These are phyloP conservation scores for Drosophila mercatorum DNA, from an alignment of 2,888 invertebrate species.

Conservation along the genomic window DNA sequence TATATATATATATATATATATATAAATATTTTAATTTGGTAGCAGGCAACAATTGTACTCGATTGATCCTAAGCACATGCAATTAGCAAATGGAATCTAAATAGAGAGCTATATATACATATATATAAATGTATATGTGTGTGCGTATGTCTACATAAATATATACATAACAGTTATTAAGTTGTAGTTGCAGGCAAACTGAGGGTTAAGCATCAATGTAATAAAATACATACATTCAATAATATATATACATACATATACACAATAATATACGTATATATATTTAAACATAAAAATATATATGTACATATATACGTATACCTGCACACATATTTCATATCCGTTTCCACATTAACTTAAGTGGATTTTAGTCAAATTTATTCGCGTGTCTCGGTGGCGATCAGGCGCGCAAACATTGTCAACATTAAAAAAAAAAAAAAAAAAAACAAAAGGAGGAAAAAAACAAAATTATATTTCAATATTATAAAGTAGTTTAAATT, in stretches of 20 bases:
- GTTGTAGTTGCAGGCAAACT: slow-evolving; percentile 61
- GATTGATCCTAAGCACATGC: slow-evolving; percentile 61
- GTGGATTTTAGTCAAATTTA: slow-evolving; percentile 81
- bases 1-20: slow-evolving; percentile 4
- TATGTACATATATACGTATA: slow-evolving; percentile 21
- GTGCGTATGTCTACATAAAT: slow-evolving; percentile 24
- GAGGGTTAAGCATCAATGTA: slow-evolving; percentile 49
- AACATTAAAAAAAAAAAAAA: slow-evolving; percentile 25
- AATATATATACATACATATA: slow-evolving; percentile 34
- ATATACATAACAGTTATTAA: slow-evolving; percentile 51
- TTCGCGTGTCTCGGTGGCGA: slow-evolving; percentile 28
- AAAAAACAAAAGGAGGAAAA: background rate
- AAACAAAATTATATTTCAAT: slow-evolving; percentile 44
- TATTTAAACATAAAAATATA: background rate
- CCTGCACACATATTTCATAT: slow-evolving; percentile 67
- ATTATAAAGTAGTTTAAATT: slow-evolving; percentile 60
- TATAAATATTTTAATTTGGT: slow-evolving; percentile 46
- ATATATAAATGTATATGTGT: slow-evolving; percentile 26
- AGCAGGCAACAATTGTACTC: slow-evolving; percentile 45
- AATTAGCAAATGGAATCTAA: slow-evolving; percentile 72
- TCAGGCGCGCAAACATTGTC: slow-evolving; percentile 37
- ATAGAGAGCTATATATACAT: slow-evolving; percentile 32
- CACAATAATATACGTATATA: background rate
- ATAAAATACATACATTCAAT: slow-evolving; percentile 56
- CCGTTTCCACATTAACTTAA: slow-evolving; percentile 73